phyloP scores from a whole-genome alignment of 2,113 vertebrate genomes.

The Microtus oregoni region DNA sequence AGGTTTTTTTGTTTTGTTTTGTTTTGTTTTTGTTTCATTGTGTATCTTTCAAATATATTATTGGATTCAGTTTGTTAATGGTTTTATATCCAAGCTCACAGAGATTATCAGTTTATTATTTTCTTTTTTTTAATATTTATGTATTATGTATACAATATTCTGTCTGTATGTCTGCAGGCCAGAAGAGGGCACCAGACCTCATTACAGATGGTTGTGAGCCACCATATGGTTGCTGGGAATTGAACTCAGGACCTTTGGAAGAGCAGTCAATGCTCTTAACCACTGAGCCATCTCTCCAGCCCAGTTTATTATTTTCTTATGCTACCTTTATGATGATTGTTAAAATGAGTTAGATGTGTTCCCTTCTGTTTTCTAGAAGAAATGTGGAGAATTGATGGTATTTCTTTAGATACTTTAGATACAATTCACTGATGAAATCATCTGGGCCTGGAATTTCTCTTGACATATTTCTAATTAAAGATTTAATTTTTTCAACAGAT shows the following conservation, averaged over 20 bases:
- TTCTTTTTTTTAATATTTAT: not conserved
- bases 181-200: no score
- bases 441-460: slow-evolving; percentile 18
- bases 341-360: not conserved
- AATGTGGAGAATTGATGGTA: not conserved
- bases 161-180: no score
- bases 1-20: not conserved
- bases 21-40: not conserved
- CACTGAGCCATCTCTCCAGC: no score
- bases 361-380: slow-evolving; percentile 38
- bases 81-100: slow-evolving; percentile 16
- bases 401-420: slow-evolving; percentile 35
- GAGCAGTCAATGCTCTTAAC: no score
- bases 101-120: slow-evolving; percentile 1
- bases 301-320: slow-evolving; percentile 32
- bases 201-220: no score
- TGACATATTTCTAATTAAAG: not conserved
- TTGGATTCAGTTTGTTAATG: slow-evolving; percentile 10
- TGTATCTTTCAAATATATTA: not conserved
- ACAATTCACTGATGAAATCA: slow-evolving; percentile 22
- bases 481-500: slow-evolving; percentile 31
- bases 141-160: no score
- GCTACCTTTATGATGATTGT: not conserved
- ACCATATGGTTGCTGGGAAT: no score
- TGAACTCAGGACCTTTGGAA: no score